phyloP scores from a whole-genome alignment of 2,888 invertebrate genomes.

The Pristionchus maxplancki region DNA sequence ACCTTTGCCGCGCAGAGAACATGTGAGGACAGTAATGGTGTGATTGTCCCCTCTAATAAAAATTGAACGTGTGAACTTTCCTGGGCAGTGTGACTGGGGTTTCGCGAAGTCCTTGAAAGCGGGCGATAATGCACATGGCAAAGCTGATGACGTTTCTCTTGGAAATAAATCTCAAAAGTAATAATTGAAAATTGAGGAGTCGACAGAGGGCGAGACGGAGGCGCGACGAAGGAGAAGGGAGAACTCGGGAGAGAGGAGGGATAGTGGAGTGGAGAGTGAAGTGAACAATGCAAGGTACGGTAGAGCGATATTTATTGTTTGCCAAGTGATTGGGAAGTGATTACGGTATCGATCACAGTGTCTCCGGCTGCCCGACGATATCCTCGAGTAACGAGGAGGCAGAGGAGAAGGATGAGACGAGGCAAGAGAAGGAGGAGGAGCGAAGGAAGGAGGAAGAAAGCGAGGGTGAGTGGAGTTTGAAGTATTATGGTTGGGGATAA shows the following conservation, averaged over 20 bases:
- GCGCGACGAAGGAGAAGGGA: not conserved
- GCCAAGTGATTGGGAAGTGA: not conserved
- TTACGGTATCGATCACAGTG: not conserved
- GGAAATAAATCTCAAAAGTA: no score
- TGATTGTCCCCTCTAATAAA: no score
- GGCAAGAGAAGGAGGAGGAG: not conserved
- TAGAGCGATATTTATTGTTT: not conserved
- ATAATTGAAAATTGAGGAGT: not conserved
- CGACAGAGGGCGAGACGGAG: constrained; percentile 45
- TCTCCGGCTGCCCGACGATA: constrained; percentile 29
- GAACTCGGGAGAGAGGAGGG: constrained; percentile 18
- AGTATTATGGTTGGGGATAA: not conserved
- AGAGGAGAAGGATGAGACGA: constrained; percentile 18
- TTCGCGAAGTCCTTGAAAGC: not conserved
- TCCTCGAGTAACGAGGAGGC: constrained; percentile 14
- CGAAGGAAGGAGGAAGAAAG: not conserved
- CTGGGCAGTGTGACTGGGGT: not conserved
- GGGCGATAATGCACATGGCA: no score
- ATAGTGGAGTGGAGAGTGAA: constrained; percentile 49
- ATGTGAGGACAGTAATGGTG: no score
- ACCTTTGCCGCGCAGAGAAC: no score
- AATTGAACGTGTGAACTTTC: no score
- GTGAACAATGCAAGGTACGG: constrained; percentile 36
- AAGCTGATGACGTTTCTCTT: not conserved
- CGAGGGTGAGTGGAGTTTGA: not conserved